phyloP scores from a whole-genome alignment of 2,797 vertebrate genomes.

The Antennarius maculatus region DNA sequence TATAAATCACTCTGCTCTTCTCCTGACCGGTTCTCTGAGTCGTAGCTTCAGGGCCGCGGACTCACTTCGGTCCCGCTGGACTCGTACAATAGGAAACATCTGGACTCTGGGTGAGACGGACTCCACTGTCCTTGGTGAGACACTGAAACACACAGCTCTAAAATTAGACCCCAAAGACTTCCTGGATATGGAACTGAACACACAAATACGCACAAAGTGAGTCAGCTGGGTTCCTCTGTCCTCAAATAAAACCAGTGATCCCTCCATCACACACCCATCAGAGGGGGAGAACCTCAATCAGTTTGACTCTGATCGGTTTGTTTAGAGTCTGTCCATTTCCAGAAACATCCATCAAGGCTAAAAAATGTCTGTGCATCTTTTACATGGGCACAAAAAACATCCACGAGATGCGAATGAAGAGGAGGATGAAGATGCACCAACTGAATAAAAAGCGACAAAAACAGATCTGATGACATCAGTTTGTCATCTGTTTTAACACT shows the following conservation, averaged over 20 bases:
- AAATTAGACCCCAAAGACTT: slow-evolving; percentile 66
- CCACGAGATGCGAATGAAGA: no score
- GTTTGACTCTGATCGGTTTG: no score
- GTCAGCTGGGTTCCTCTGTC: slow-evolving; percentile 15
- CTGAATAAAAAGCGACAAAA: no score
- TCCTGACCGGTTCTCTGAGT: neutral
- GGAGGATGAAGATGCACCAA: no score
- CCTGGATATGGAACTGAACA: slow-evolving; percentile 41
- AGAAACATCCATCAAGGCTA: no score
- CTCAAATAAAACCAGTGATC: slow-evolving; percentile 5
- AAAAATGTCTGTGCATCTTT: no score
- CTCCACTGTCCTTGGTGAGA: slow-evolving; percentile 44
- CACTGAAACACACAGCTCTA: slow-evolving; percentile 70
- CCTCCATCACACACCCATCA: slow-evolving; percentile 10
- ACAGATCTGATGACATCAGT: no score
- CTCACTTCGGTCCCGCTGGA: slow-evolving; percentile 17
- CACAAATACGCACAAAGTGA: slow-evolving; percentile 20
- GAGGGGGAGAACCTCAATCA: no score
- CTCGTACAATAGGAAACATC: slow-evolving; percentile 50
- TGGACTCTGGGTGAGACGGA: slow-evolving; percentile 33
- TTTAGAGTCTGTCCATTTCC: no score
- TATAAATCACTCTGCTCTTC: no score
- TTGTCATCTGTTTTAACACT: no score
- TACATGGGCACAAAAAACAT: no score
- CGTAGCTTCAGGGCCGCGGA: slow-evolving; percentile 8